Evolutionary conservation across 2,797 vertebrate genomes (phyloP).

Genomic region (Melanotaenia parkinsoni): DNA sequence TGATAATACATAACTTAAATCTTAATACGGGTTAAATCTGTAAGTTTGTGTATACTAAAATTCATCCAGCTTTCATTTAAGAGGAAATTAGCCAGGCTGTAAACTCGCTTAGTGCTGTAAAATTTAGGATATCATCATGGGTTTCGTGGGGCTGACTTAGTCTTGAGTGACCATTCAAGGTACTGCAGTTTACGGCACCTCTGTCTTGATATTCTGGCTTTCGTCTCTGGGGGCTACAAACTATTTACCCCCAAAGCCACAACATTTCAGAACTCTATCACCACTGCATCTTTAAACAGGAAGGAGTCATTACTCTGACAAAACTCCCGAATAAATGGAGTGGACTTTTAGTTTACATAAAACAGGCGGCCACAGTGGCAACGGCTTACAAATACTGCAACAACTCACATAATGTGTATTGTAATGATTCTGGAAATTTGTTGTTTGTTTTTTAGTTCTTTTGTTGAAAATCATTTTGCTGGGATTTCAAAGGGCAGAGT

Average conservation of each 20-base stretch:
- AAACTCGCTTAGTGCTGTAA: background rate
- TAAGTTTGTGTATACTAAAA: background rate
- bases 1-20: background rate
- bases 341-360: constrained; percentile 54
- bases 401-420: background rate
- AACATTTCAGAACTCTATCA: constrained; percentile 60
- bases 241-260: constrained; percentile 38
- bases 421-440: constrained; percentile 1
- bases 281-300: constrained; percentile 77
- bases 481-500: background rate
- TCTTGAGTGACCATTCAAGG: background rate
- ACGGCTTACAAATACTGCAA: constrained; percentile 14
- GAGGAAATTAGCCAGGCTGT: background rate
- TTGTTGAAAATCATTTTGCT: background rate
- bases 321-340: constrained; percentile 49
- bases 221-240: constrained; percentile 32
- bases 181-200: background rate
- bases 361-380: constrained; percentile 32
- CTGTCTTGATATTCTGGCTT: background rate
- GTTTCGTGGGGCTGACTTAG: background rate
- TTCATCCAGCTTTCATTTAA: background rate
- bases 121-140: background rate
- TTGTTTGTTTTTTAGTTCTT: constrained; percentile 16
- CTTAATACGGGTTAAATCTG: background rate
- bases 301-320: constrained; percentile 74